phyloP scores from a whole-genome alignment of 2,797 vertebrate species.

The Phylloscopus collybita region DNA sequence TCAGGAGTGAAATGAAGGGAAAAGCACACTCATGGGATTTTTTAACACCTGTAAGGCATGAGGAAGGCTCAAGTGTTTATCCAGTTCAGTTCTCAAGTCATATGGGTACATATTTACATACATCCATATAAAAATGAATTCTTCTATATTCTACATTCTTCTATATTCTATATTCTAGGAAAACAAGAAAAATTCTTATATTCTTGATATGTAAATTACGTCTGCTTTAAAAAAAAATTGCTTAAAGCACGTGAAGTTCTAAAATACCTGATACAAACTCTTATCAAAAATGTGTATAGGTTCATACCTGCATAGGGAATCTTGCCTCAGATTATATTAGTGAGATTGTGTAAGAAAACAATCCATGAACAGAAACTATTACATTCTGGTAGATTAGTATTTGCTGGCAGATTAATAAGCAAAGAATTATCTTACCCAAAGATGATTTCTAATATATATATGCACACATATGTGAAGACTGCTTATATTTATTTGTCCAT shows the following conservation, averaged over 20 bases:
- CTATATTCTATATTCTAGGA: neutral
- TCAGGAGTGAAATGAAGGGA: neutral
- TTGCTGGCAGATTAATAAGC: neutral
- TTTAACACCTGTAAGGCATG: neutral
- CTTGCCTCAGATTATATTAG: neutral
- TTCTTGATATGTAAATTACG: neutral
- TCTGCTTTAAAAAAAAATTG: neutral
- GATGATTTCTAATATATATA: neutral
- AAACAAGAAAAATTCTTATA: neutral
- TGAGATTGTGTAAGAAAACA: neutral
- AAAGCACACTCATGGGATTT: neutral
- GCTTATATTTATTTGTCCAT: neutral
- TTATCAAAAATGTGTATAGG: rapidly evolving
- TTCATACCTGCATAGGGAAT: neutral
- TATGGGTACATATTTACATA: neutral
- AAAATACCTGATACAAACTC: neutral
- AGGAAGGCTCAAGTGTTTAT: neutral
- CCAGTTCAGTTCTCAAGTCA: neutral
- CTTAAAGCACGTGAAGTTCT: neutral
- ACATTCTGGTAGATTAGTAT: neutral
- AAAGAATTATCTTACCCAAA: neutral
- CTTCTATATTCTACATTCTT: neutral
- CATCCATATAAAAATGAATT: neutral
- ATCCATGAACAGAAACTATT: neutral
- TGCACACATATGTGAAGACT: neutral